A percentile compares a stretch with the other conserved stretches of the same genome.
Conservation (phyloP, 2,888 invertebrate genomes). For the Operophtera brumata region DNA sequence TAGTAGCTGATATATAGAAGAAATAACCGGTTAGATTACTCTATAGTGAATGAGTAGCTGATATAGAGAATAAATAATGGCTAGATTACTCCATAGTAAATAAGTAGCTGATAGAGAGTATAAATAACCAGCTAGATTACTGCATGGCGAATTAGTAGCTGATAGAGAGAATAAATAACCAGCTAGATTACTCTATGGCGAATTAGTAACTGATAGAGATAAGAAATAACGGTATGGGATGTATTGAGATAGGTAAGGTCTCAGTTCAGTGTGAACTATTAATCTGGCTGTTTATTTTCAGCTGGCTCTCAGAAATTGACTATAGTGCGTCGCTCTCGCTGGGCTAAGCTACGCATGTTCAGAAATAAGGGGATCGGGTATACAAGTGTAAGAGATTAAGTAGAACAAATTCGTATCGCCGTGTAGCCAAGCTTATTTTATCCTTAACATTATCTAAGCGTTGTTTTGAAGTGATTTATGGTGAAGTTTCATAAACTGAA, state of each 20-base stretch:
- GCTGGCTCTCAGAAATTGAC: slow-evolving; percentile 13
- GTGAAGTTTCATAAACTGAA: background rate
- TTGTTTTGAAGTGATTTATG: slow-evolving; percentile 6
- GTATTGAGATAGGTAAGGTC: too few species aligned
- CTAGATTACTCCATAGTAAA: background rate
- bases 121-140: too few species aligned
- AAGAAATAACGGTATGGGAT: too few species aligned
- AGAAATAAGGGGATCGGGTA: slow-evolving; percentile 12
- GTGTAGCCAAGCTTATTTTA: background rate
- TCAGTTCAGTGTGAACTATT: too few species aligned
- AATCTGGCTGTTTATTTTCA: background rate
- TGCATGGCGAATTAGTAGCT: too few species aligned
- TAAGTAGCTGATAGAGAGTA: background rate
- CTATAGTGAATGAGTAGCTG: too few species aligned
- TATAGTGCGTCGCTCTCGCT: slow-evolving; percentile 10
- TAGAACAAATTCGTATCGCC: slow-evolving; percentile 14
- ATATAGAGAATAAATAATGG: too few species aligned
- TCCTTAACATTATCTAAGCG: background rate
- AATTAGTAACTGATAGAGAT: too few species aligned
- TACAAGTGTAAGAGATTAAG: slow-evolving; percentile 17
- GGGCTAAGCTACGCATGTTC: slow-evolving; percentile 25
- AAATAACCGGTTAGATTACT: too few species aligned
- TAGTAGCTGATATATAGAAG: too few species aligned
- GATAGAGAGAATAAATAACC: too few species aligned
- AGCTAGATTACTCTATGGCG: too few species aligned